These are phyloP conservation scores for Pterocles orientalis DNA, from an alignment of 2,113 vertebrate species.

Conservation along the genomic window DNA sequence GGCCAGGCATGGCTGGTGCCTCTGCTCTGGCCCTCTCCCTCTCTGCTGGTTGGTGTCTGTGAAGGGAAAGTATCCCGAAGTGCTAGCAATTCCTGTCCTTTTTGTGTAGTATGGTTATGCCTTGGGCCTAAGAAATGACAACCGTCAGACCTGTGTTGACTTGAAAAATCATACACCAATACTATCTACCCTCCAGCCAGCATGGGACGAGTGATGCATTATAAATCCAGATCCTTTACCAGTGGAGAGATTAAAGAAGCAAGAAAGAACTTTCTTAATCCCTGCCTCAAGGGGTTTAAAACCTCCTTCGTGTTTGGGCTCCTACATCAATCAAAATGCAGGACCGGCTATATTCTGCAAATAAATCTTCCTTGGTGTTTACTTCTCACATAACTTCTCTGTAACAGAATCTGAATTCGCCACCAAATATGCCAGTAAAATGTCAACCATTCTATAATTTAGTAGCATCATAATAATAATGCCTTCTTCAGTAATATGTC, in stretches of 20 bases:
- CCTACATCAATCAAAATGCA: conserved; percentile 46
- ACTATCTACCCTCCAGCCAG: conserved; percentile 47
- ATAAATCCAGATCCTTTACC: conserved; percentile 54
- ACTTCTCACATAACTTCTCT: conserved; percentile 28
- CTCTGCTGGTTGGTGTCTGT: background rate
- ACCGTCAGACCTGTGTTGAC: background rate
- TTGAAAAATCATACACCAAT: conserved; percentile 35
- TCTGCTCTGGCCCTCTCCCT: background rate
- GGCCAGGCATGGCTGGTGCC: background rate
- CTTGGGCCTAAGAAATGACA: conserved; percentile 5
- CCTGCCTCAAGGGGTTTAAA: conserved; percentile 31
- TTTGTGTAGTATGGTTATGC: background rate
- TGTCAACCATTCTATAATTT: background rate
- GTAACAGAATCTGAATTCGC: conserved; percentile 26
- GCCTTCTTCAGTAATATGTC: background rate
- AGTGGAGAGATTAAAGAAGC: conserved; percentile 42
- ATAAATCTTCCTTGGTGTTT: conserved; percentile 51
- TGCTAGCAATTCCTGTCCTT: background rate
- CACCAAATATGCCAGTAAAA: conserved; percentile 12
- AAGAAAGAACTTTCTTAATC: conserved; percentile 52
- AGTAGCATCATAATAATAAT: background rate
- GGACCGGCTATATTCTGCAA: background rate
- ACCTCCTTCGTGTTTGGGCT: conserved; percentile 4
- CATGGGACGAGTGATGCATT: conserved; percentile 24
- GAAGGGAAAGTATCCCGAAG: background rate